Conservation (phyloP, 1,140 invertebrate genomes). For the Musca domestica region DNA sequence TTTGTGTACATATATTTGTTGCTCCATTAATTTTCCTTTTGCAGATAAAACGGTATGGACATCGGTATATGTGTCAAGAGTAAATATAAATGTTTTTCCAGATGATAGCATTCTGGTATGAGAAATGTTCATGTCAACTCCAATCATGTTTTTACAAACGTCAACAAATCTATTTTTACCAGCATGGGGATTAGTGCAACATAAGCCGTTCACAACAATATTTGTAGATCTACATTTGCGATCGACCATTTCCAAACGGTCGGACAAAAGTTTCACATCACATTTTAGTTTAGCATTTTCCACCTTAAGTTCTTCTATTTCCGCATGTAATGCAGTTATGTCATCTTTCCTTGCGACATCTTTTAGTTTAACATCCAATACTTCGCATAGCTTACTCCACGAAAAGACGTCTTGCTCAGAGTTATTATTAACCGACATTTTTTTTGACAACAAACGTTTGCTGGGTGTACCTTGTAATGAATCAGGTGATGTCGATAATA, state of each 20-base stretch:
- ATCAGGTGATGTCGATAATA: too few species aligned
- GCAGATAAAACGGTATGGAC: not conserved
- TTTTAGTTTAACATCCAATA: not conserved
- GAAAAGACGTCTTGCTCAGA: not conserved
- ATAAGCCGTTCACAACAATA: too few species aligned
- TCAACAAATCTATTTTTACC: not conserved
- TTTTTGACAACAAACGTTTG: too few species aligned
- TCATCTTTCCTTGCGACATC: not conserved
- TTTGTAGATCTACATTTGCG: not conserved
- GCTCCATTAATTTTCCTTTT: not conserved
- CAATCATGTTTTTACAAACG: not conserved
- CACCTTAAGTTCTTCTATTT: not conserved
- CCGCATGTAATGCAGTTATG: not conserved
- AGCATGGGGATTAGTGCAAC: not conserved
- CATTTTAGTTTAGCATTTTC: too few species aligned
- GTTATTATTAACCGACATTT: conserved; percentile 5
- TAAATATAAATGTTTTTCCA: not conserved
- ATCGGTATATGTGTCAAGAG: not conserved
- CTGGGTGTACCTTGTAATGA: too few species aligned
- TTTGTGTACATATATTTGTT: too few species aligned
- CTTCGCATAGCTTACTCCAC: not conserved
- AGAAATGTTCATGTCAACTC: not conserved
- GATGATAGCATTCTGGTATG: not conserved
- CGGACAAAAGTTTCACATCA: too few species aligned
- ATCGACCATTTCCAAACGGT: too few species aligned